Evolutionary conservation across 2,113 vertebrate genomes (phyloP), one percentile per base, ranked within the genome.

Genomic region (Halichoeres trimaculatus): DNA sequence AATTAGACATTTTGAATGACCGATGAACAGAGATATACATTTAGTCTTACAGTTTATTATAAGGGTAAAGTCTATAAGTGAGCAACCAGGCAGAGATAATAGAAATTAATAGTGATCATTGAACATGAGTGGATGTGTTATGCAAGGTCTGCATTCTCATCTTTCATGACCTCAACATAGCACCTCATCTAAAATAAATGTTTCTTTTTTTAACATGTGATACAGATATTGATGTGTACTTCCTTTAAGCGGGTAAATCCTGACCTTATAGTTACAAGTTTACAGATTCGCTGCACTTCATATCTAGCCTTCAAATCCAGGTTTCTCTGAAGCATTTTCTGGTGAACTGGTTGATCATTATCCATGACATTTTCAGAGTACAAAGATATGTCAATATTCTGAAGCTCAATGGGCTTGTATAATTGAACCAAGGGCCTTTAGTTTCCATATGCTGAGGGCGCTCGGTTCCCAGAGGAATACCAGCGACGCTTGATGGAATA

Each of bases 331-430:
- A 85, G 70, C 78, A 81, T 88, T 88, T 87, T 89, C 58, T 70
- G 72, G 53, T 78, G 81, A 88, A 76, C 75, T 58, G 89, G 87
- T 85, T 92, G 83, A 88, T 90, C 86, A 88, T 91, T 91, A 90
- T 87, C 74, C 81, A 83, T 91, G 84, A 90, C 85, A 89, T 90
- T 92, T 90, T 88, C 77, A 86, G 85, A 90, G 89, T 81, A 84
- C 51, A 34, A 74, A 76, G 61, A 88, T 79, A 88, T 89, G 89
- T 92, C 91, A 93, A 91, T 91, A 92, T 86, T 88, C 78, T 84
- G 82, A 83, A 78, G 80, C 89, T 90, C 81, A 66, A 84, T 81
- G 80, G 81, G 83, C 76, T 86, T 81, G 78, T 91, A 86, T 92
- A 87, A 93, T 92, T 92, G 80, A 92, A 89, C 85, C 77, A 58